Conservation (phyloP, 2,113 vertebrate species). For the Emydura subglobosa region DNA sequence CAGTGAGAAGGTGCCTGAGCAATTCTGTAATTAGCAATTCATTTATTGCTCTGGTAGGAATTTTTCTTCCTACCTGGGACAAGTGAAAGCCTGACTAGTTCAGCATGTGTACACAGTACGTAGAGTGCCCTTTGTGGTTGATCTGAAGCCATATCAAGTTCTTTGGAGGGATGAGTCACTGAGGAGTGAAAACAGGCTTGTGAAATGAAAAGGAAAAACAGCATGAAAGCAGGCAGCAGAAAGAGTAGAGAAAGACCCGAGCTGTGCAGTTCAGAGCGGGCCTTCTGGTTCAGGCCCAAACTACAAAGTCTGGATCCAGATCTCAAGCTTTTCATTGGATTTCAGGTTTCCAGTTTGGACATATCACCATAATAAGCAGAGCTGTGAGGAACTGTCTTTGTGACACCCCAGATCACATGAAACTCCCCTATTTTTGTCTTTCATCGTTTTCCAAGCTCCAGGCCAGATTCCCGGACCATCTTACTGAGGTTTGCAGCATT, state of each 20-base stretch:
- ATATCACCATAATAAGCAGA: background rate
- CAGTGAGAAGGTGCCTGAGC: background rate
- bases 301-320: background rate
- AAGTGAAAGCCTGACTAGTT: background rate
- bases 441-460: background rate
- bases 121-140: background rate
- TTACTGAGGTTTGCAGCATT: background rate
- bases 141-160: too few species aligned
- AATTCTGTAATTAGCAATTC: background rate
- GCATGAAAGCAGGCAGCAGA: accelerated
- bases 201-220: background rate
- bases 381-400: background rate
- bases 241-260: background rate
- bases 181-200: background rate
- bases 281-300: background rate
- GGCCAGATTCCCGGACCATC: too few species aligned
- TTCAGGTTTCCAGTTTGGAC: background rate
- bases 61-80: background rate
- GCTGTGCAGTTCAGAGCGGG: background rate
- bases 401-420: background rate
- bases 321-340: background rate
- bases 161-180: background rate
- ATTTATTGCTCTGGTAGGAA: background rate
- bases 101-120: background rate
- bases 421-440: background rate